Conservation (phyloP, 2,888 invertebrate genomes). For the Hemithea aestivaria region DNA sequence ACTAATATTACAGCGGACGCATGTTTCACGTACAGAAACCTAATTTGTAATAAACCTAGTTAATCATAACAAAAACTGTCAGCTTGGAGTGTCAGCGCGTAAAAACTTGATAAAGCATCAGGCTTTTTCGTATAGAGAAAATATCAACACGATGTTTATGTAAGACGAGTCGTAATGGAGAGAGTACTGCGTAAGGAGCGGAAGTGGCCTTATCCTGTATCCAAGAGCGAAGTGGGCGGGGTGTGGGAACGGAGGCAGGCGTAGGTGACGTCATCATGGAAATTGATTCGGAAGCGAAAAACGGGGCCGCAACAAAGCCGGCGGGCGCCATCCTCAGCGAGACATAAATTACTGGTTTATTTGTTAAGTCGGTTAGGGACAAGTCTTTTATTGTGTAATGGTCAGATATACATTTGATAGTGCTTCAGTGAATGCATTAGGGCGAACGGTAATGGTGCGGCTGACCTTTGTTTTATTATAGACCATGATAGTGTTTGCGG, state of each 20-base stretch:
- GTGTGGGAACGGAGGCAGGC: conserved; percentile 36
- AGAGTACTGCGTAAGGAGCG: conserved; percentile 52
- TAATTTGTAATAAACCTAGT: conserved; percentile 22
- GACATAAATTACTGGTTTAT: conserved; percentile 66
- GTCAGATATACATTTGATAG: conserved; percentile 37
- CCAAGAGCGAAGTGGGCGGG: conserved; percentile 41
- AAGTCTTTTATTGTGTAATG: conserved; percentile 49
- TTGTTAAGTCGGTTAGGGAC: conserved; percentile 50
- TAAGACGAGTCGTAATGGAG: conserved; percentile 44
- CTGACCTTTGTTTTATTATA: conserved; percentile 19
- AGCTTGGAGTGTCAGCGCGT: conserved; percentile 21
- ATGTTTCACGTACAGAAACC: conserved; percentile 6
- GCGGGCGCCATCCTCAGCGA: conserved; percentile 55
- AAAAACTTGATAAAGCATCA: conserved; percentile 27
- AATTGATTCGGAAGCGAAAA: conserved; percentile 73
- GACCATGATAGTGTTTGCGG: conserved; percentile 10
- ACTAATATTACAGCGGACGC: conserved; percentile 13
- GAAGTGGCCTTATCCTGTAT: conserved; percentile 60
- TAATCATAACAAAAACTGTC: conserved; percentile 19
- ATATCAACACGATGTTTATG: conserved; percentile 38
- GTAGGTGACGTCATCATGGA: conserved; percentile 66
- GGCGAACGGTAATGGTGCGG: conserved; percentile 13
- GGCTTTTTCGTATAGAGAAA: conserved; percentile 33
- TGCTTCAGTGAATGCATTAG: conserved; percentile 39
- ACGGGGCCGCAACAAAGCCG: conserved; percentile 65